Evolutionary conservation across 2,113 vertebrate genomes (phyloP), one percentile per base, ranked within the genome.

Genomic region (Tenrec ecaudatus): DNA sequence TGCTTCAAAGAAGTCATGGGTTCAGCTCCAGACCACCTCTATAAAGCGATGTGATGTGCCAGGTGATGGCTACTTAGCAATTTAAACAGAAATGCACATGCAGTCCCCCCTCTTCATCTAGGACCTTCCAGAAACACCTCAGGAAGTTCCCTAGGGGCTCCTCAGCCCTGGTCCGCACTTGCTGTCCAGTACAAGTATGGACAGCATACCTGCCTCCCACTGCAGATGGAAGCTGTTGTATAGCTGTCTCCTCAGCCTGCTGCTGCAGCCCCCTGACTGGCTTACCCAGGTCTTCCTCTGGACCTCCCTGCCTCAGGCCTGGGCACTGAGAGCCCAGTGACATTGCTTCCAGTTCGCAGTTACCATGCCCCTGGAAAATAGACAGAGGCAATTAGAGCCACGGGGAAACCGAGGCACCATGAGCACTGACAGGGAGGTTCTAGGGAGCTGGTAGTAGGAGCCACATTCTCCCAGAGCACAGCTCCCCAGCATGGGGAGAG

Each of bases 291-390:
- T 36, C 31, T 57, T 17, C 36, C 23, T 17, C 22, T 17, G 3
- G 25, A 6, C 62, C 27, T 31, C 14, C 1, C 62, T 7, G 9
- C 7, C 38, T 79, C 5, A 4, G 2, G 17, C n/a, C 29, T 4
- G 11, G 73, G 25, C 6, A 14, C 36, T 12, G 4, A 19, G 2
- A 17, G 43, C 22, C 79, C 58, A 0, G 27, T 0, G 0, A 31
- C 9, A 2, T 14, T n/a, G 16, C 23, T 82, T 22, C 29, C 22
- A 68, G 47, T 53, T 53, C 7, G 40, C 0, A 5, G 22, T 82
- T 17, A 0, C 0, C 0, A 11, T 2, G 0, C 14, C n/a, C 64
- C 25, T 31, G 38, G 80, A 78, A 80, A 62, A 22, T 0, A 36
- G 76, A 88, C 14, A 15, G 86, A 76, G 79, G 43, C 31, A 3